These are phyloP conservation scores for Gadus chalcogrammus DNA, from an alignment of 2,113 vertebrate genomes.

Conservation along the genomic window DNA sequence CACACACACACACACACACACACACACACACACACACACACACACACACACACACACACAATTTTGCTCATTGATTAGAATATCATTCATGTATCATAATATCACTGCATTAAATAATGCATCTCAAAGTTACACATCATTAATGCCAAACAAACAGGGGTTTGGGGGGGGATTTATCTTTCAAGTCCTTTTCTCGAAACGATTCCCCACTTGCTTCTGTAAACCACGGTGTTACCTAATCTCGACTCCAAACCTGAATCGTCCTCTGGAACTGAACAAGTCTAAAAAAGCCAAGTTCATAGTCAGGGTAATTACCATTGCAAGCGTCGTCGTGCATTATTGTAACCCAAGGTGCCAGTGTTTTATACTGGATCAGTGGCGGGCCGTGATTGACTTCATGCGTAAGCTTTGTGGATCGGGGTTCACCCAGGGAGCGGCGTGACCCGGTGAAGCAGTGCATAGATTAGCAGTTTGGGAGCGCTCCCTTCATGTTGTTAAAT, in stretches of 20 bases:
- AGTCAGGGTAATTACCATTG: slow-evolving; percentile 64
- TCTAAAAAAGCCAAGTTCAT: slow-evolving; percentile 50
- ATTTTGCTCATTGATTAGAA: too few relatives aligned
- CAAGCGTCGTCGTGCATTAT: background rate
- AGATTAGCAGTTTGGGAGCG: slow-evolving; percentile 53
- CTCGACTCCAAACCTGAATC: background rate
- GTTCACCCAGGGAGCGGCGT: slow-evolving; percentile 60
- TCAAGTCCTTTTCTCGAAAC: too few relatives aligned
- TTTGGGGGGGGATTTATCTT: too few relatives aligned
- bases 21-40: too few relatives aligned
- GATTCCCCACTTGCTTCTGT: too few relatives aligned
- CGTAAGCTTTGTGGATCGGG: slow-evolving; percentile 56
- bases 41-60: too few relatives aligned
- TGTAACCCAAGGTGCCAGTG: slow-evolving; percentile 60
- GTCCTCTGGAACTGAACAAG: slow-evolving; percentile 31
- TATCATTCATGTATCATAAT: too few relatives aligned
- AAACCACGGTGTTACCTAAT: too few relatives aligned
- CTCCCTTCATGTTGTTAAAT: slow-evolving; percentile 43
- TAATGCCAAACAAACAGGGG: too few relatives aligned
- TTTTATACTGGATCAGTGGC: background rate
- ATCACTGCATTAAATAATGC: too few relatives aligned
- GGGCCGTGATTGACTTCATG: slow-evolving; percentile 46
- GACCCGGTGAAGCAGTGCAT: slow-evolving; percentile 50
- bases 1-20: too few relatives aligned
- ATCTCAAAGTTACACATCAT: too few relatives aligned